These are phyloP conservation scores for Pocillopora meandrina DNA, from an alignment of 92 coral and sea anemone genomes.

Conservation along the genomic window DNA sequence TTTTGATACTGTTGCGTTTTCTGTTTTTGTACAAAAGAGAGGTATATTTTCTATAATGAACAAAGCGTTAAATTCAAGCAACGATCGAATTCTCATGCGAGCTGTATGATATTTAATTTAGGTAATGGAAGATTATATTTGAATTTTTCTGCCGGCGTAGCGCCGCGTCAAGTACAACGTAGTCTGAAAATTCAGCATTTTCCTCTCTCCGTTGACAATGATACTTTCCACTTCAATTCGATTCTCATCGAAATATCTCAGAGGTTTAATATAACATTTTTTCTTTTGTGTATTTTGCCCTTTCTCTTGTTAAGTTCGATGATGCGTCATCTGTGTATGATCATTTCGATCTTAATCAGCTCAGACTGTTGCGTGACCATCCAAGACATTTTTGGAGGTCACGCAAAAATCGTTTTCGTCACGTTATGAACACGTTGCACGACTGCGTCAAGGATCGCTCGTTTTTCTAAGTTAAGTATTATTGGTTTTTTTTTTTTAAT, in stretches of 20 bases:
- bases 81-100: constrained; percentile 24
- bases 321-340: not conserved
- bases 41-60: constrained; percentile 51
- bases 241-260: not conserved
- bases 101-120: constrained; percentile 39
- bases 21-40: constrained; percentile 41
- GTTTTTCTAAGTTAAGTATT: no score
- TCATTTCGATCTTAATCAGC: not conserved
- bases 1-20: constrained; percentile 25
- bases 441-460: not conserved
- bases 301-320: not conserved
- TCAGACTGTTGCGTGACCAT: not conserved
- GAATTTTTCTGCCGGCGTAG: not conserved
- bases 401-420: not conserved
- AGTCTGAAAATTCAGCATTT: not conserved
- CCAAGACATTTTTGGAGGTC: not conserved
- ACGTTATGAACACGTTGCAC: not conserved
- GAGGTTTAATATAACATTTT: not conserved
- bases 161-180: not conserved
- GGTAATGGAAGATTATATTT: not conserved
- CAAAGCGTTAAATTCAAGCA: constrained; percentile 44
- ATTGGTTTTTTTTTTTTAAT: no score
- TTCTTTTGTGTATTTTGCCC: not conserved
- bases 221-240: not conserved
- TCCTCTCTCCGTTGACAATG: not conserved